Evolutionary conservation across 2,113 vertebrate species (phyloP).

Genomic region (Pteronura brasiliensis): DNA sequence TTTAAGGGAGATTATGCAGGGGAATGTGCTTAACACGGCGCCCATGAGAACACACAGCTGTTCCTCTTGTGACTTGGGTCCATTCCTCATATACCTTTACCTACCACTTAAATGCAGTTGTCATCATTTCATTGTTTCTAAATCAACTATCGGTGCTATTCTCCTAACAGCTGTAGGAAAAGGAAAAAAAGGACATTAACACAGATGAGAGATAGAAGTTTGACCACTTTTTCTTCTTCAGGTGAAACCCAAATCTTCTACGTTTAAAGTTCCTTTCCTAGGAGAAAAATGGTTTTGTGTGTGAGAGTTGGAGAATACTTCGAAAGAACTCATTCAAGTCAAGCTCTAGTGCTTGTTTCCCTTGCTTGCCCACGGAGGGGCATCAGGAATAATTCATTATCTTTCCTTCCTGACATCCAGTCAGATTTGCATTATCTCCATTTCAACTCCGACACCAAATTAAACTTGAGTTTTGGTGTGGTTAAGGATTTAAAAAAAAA

Average conservation of each 20-base stretch:
- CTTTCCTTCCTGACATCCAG: slow-evolving; percentile 5
- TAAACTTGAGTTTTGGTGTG: not conserved
- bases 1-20: not conserved
- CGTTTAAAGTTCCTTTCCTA: not conserved
- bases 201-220: not conserved
- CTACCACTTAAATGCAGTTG: not conserved
- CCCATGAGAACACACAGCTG: not conserved
- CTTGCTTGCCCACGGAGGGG: not conserved
- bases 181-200: not conserved
- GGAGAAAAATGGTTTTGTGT: not conserved
- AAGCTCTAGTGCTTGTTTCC: not conserved
- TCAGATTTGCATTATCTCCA: not conserved
- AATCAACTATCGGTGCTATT: not conserved
- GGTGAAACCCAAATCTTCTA: not conserved
- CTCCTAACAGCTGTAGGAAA: not conserved
- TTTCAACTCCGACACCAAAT: not conserved
- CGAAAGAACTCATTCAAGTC: not conserved
- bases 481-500: slow-evolving; percentile 7
- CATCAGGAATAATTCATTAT: not conserved
- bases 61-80: not conserved
- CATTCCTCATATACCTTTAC: not conserved
- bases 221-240: not conserved
- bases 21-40: not conserved
- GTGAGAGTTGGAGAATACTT: not conserved
- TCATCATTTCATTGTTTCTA: not conserved